phyloP scores from a whole-genome alignment of 2,113 vertebrate species.

The Albula goreensis region DNA sequence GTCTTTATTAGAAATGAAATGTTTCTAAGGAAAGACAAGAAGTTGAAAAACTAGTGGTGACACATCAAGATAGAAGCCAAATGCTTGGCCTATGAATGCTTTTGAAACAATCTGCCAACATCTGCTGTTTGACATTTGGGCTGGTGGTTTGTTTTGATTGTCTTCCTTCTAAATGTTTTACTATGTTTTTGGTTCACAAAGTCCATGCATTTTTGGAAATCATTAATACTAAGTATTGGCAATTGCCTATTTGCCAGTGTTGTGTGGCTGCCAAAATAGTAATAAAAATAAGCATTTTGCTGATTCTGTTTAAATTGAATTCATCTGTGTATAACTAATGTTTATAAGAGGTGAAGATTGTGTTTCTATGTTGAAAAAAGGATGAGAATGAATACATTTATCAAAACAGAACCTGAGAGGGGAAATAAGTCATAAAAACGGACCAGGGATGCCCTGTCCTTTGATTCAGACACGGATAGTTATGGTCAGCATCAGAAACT shows the following conservation, averaged over 20 bases:
- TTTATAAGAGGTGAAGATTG: too few relatives aligned
- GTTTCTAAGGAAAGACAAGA: too few relatives aligned
- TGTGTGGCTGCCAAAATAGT: background rate
- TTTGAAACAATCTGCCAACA: background rate
- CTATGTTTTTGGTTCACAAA: conserved; percentile 1
- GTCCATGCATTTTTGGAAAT: conserved; percentile 1
- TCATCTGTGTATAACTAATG: too few relatives aligned
- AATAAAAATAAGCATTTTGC: background rate
- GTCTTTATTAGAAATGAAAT: too few relatives aligned
- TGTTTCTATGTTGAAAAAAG: too few relatives aligned
- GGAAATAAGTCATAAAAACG: background rate
- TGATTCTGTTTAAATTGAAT: background rate
- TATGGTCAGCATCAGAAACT: too few relatives aligned
- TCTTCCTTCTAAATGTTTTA: conserved; percentile 20
- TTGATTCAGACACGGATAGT: background rate
- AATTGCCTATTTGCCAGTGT: background rate
- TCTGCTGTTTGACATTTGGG: conserved; percentile 22
- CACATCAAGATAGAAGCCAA: background rate
- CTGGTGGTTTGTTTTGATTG: background rate
- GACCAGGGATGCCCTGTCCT: background rate
- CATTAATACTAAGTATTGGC: background rate
- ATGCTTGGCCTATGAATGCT: background rate
- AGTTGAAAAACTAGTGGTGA: too few relatives aligned
- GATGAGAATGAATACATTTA: too few relatives aligned
- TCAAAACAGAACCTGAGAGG: background rate